phyloP scores from a whole-genome alignment of 1,140 invertebrate genomes.

The Sitobion miscanthi region DNA sequence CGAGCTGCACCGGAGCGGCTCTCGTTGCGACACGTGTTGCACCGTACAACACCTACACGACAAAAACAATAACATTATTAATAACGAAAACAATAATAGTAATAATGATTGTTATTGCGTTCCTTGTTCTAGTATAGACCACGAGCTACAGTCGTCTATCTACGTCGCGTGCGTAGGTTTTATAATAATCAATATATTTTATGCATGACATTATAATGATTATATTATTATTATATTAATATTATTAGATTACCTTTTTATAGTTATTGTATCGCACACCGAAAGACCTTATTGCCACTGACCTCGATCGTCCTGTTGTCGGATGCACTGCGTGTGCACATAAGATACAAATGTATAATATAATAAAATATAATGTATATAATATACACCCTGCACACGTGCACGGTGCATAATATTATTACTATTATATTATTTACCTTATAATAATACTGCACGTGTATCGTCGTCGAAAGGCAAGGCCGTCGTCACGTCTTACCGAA shows the following conservation, averaged over 20 bases:
- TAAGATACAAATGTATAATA: not conserved
- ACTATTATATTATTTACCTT: not conserved
- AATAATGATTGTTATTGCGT: not conserved
- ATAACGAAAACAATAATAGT: not conserved
- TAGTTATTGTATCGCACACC: not conserved
- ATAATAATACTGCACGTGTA: not conserved
- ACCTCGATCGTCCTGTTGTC: not conserved
- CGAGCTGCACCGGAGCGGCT: not conserved
- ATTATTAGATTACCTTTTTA: not conserved
- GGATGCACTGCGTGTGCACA: not conserved
- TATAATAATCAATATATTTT: constrained; percentile 2
- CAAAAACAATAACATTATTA: not conserved
- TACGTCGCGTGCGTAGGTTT: not conserved
- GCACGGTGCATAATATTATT: not conserved
- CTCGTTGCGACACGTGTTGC: not conserved
- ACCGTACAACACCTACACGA: not conserved
- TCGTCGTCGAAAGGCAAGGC: not conserved
- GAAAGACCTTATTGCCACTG: not conserved
- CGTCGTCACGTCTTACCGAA: not conserved
- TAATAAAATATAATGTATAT: not conserved
- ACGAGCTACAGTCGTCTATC: not conserved
- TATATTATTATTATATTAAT: not conserved
- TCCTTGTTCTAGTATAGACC: not conserved
- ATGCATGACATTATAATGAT: not conserved
- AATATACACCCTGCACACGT: constrained; percentile 1